phyloP scores from a whole-genome alignment of 2,888 invertebrate genomes.

The Anticlea derivata region DNA sequence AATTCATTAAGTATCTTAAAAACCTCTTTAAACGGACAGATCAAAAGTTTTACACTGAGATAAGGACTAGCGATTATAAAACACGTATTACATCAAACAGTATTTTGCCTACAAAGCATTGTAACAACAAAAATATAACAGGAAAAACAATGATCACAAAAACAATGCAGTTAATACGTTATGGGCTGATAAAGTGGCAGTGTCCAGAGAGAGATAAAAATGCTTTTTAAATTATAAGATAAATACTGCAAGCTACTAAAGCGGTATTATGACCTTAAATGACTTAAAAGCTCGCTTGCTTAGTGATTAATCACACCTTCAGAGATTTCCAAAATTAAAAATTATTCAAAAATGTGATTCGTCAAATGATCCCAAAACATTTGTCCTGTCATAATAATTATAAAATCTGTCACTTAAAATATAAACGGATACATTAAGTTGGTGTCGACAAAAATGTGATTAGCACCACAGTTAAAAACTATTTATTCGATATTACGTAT shows the following conservation, averaged over 20 bases:
- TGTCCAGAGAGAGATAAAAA: constrained; percentile 46
- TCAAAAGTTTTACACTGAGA: constrained; percentile 70
- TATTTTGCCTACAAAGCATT: constrained; percentile 67
- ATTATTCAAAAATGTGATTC: constrained; percentile 40
- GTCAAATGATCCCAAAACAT: constrained; percentile 47
- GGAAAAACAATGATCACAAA: constrained; percentile 67
- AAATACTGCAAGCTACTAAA: constrained; percentile 18
- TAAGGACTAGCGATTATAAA: constrained; percentile 72
- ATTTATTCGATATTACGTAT: constrained; percentile 56
- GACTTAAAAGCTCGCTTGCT: constrained; percentile 19
- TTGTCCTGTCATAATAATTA: constrained; percentile 38
- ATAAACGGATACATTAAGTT: constrained; percentile 62
- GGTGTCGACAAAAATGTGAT: constrained; percentile 65
- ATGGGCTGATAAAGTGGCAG: constrained; percentile 56
- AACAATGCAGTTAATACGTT: constrained; percentile 42
- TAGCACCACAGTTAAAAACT: constrained; percentile 75
- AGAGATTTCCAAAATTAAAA: constrained; percentile 48
- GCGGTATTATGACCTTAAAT: constrained; percentile 1
- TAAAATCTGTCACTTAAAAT: constrained; percentile 66
- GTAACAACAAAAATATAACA: constrained; percentile 68
- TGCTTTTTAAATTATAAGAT: constrained; percentile 37
- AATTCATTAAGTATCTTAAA: constrained; percentile 68
- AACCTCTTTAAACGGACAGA: constrained; percentile 76
- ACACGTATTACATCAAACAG: constrained; percentile 46
- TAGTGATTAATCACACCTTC: constrained; percentile 26